These are phyloP conservation scores for Notolabrus celidotus DNA, from an alignment of 2,797 vertebrate species.

Conservation along the genomic window DNA sequence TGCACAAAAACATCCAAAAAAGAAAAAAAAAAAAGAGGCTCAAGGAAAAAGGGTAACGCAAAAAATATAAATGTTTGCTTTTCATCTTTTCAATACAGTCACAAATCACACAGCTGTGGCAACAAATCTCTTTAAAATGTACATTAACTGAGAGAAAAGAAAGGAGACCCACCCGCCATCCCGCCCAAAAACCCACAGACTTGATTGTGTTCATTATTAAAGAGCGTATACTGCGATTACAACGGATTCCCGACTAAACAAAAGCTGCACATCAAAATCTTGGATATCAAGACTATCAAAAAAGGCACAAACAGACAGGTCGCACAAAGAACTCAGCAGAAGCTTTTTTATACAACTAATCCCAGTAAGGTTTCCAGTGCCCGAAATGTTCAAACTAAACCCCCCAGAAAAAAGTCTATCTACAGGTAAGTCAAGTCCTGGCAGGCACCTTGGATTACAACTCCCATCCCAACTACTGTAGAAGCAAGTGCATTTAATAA, in stretches of 20 bases:
- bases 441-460: constrained; percentile 76
- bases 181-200: constrained; percentile 31
- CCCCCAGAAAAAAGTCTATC: constrained; percentile 59
- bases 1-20: constrained; percentile 75
- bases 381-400: constrained; percentile 51
- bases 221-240: constrained; percentile 82
- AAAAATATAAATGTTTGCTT: constrained; percentile 75
- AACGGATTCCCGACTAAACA: constrained; percentile 81
- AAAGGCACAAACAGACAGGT: constrained; percentile 87
- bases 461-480: constrained; percentile 57
- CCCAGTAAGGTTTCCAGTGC: constrained; percentile 72
- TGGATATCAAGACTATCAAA: constrained; percentile 85
- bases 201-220: constrained; percentile 77
- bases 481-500: constrained; percentile 74
- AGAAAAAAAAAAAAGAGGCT: constrained; percentile 47
- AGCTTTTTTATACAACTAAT: constrained; percentile 85
- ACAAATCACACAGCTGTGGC: constrained; percentile 83
- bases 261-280: constrained; percentile 86
- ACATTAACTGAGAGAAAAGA: constrained; percentile 77
- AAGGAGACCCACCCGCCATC: constrained; percentile 38
- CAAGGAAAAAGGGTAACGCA: constrained; percentile 60
- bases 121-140: constrained; percentile 80
- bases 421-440: constrained; percentile 74
- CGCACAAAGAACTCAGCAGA: constrained; percentile 84
- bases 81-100: constrained; percentile 82